A percentile compares a stretch with the other conserved stretches of the same genome.
These are phyloP conservation scores for Camponotus floridanus DNA, from an alignment of 1,140 invertebrate genomes.

Conservation along the genomic window DNA sequence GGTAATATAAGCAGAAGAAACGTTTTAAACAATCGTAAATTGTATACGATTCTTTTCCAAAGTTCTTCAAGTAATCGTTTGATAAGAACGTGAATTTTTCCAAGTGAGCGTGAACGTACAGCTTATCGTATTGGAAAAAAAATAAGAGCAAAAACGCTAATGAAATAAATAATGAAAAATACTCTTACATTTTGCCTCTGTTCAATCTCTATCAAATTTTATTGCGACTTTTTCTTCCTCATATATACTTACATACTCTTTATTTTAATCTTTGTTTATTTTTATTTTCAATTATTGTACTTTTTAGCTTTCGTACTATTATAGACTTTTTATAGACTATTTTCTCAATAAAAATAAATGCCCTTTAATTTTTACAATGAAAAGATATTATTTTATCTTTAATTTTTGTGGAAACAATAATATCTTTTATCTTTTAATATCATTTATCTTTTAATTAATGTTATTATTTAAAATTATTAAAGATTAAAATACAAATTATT, in stretches of 20 bases:
- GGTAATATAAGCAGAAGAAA: not conserved
- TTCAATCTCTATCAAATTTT: slow-evolving; percentile 31
- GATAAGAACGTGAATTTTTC: not conserved
- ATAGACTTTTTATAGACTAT: not conserved
- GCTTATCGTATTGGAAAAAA: slow-evolving; percentile 38
- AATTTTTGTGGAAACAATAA: not conserved
- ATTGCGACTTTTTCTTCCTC: not conserved
- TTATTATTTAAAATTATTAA: not conserved
- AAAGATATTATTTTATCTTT: not conserved
- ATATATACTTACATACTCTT: slow-evolving; percentile 14
- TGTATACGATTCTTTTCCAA: slow-evolving; percentile 18
- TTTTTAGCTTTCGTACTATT: no score
- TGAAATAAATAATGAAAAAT: slow-evolving; percentile 46
- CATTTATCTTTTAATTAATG: not conserved
- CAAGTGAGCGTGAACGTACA: not conserved
- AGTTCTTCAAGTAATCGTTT: slow-evolving; percentile 37
- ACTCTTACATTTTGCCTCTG: not conserved
- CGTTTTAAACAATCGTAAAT: slow-evolving; percentile 25
- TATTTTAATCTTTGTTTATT: not conserved
- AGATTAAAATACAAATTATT: not conserved
- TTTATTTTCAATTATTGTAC: no score
- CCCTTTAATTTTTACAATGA: no score
- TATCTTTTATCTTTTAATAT: not conserved
- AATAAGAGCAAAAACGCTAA: not conserved
- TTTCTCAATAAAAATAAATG: not conserved